phyloP scores from a whole-genome alignment of 2,113 vertebrate genomes.

The Misgurnus anguillicaudatus region DNA sequence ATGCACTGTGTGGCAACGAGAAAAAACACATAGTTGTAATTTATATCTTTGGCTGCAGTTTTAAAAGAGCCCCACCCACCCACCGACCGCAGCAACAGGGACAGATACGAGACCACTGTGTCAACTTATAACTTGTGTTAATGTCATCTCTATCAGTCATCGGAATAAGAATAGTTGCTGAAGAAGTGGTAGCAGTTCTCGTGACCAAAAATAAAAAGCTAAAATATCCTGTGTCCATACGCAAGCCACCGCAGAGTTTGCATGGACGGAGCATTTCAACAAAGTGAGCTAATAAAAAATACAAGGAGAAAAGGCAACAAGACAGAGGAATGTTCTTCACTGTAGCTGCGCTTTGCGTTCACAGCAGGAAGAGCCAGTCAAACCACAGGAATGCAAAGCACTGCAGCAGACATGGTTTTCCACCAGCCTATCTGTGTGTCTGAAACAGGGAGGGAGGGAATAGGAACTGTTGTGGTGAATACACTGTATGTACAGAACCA shows the following conservation, averaged over 20 bases:
- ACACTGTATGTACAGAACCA: slow-evolving; percentile 17
- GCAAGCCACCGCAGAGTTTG: neutral
- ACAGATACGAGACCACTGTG: slow-evolving; percentile 17
- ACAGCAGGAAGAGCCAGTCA: slow-evolving; percentile 58
- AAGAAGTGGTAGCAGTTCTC: slow-evolving; percentile 7
- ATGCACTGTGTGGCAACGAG: neutral
- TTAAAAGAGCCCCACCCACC: slow-evolving; percentile 14
- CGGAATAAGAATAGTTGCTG: neutral
- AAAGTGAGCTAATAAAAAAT: slow-evolving; percentile 40
- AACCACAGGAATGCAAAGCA: slow-evolving; percentile 60
- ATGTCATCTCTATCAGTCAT: slow-evolving; percentile 26
- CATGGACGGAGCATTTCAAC: slow-evolving; percentile 3
- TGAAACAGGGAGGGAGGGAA: neutral
- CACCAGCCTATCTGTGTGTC: slow-evolving; percentile 45
- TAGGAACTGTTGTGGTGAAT: slow-evolving; percentile 1
- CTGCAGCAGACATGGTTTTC: slow-evolving; percentile 60
- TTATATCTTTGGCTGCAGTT: slow-evolving; percentile 11
- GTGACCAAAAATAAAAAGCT: neutral
- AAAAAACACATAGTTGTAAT: slow-evolving; percentile 5
- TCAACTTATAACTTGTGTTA: slow-evolving; percentile 14
- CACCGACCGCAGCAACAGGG: slow-evolving; percentile 8
- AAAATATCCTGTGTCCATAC: neutral
- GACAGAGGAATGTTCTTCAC: slow-evolving; percentile 53
- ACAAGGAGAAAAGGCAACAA: slow-evolving; percentile 41
- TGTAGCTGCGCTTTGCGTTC: slow-evolving; percentile 49